A percentile compares a stretch with the other conserved stretches of the same genome.
Conservation (phyloP, 2,888 invertebrate genomes). For the Perizoma flavofasciatum region DNA sequence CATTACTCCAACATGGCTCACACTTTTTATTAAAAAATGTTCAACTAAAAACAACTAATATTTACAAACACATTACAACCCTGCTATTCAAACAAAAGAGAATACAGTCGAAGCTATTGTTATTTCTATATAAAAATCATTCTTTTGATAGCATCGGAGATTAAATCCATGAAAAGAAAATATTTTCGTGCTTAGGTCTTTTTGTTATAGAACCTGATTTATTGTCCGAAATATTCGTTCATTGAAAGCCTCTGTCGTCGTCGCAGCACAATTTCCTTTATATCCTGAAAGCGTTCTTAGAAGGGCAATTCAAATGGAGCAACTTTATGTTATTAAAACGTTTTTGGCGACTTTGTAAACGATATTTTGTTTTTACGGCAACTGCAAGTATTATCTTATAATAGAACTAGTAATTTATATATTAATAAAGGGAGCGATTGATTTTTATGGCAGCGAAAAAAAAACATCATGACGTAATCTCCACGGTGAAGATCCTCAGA, state of each 20-base stretch:
- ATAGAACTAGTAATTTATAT: too few relatives aligned
- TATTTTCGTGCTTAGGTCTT: conserved; percentile 25
- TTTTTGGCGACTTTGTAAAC: too few relatives aligned
- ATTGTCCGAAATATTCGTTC: conserved; percentile 45
- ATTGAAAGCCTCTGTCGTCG: conserved; percentile 46
- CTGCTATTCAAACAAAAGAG: neutral
- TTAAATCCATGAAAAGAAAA: conserved; percentile 36
- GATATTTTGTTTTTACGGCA: neutral
- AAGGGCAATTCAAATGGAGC: conserved; percentile 8
- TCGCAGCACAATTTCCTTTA: conserved; percentile 41
- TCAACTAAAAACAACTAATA: too few relatives aligned
- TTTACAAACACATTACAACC: too few relatives aligned
- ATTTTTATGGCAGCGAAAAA: too few relatives aligned
- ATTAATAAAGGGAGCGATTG: too few relatives aligned
- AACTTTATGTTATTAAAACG: neutral
- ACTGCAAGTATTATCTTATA: neutral
- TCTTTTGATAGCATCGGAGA: conserved; percentile 30
- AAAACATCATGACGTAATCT: too few relatives aligned
- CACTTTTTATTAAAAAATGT: too few relatives aligned
- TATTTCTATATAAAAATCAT: conserved; percentile 22
- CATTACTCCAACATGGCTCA: too few relatives aligned
- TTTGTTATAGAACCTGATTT: conserved; percentile 44
- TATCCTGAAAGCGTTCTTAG: conserved; percentile 66
- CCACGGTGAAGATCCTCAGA: too few relatives aligned
- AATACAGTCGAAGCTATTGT: neutral